phyloP scores from a whole-genome alignment of 35 echinoderm and acorn worm genomes.

The Holothuria glaberrima region DNA sequence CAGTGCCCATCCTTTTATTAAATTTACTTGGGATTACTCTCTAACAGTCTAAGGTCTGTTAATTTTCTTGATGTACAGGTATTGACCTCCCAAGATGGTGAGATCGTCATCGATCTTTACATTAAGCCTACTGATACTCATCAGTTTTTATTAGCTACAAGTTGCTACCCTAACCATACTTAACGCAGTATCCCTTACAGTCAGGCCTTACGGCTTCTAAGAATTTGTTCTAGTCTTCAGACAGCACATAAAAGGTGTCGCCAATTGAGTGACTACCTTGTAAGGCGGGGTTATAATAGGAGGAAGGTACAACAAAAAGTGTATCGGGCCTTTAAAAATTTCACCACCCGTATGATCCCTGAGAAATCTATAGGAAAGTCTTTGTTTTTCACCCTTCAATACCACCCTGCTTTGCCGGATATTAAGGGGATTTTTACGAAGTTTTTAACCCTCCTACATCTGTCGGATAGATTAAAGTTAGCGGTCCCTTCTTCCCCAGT shows the following conservation, averaged over 20 bases:
- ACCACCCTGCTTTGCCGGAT: background rate
- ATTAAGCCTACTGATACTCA: constrained; percentile 25
- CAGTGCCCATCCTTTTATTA: constrained; percentile 7
- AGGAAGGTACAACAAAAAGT: too few relatives aligned
- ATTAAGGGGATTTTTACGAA: background rate
- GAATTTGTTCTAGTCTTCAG: constrained; percentile 6
- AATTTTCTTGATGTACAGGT: background rate
- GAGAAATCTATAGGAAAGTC: background rate
- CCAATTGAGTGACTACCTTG: constrained; percentile 12
- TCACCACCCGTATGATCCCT: background rate
- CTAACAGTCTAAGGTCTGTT: background rate
- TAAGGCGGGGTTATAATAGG: background rate
- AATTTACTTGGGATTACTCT: constrained; percentile 29
- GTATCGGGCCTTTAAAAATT: background rate
- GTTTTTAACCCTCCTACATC: background rate
- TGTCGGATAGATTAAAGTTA: background rate
- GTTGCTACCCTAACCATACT: background rate
- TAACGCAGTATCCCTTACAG: background rate
- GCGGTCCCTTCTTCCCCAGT: background rate
- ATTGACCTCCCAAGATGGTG: background rate
- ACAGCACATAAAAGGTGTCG: background rate
- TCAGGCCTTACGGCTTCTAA: background rate
- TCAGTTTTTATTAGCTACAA: background rate
- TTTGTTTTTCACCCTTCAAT: background rate
- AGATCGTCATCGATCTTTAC: constrained; percentile 1